These are phyloP conservation scores for Alcedo quadribrachys DNA, from an alignment of 2,797 vertebrate genomes.

Conservation along the genomic window DNA sequence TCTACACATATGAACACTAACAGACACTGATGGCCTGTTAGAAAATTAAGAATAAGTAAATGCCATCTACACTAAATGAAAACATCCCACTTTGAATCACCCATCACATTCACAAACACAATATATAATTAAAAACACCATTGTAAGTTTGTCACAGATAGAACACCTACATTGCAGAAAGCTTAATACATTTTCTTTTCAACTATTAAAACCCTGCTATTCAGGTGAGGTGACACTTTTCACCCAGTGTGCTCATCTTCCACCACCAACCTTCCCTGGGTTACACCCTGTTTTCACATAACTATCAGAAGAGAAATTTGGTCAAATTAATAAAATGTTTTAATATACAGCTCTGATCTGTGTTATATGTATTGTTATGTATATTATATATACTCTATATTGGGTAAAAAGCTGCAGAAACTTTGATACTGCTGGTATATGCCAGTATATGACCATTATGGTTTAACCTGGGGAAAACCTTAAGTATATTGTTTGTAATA, in stretches of 20 bases:
- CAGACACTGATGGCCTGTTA: too few relatives aligned
- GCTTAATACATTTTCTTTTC: neutral
- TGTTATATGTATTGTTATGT: neutral
- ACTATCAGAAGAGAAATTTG: neutral
- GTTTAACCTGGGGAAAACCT: neutral
- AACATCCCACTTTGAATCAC: neutral
- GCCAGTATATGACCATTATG: neutral
- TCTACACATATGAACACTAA: too few relatives aligned
- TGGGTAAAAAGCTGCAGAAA: neutral
- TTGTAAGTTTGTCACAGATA: neutral
- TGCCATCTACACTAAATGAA: neutral
- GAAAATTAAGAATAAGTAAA: neutral
- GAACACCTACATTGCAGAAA: too few relatives aligned
- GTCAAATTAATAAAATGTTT: neutral
- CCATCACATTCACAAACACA: neutral
- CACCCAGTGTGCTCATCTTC: neutral
- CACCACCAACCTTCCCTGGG: rapidly evolving
- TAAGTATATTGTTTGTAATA: neutral
- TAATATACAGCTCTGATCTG: neutral
- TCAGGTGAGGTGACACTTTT: neutral
- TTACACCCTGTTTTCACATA: neutral
- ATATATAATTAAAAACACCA: neutral
- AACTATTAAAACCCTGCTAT: too few relatives aligned
- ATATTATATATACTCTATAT: rapidly evolving
- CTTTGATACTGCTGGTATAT: neutral